These are phyloP conservation scores for Ichneumoninae sp. DNA, from an alignment of 2,888 invertebrate genomes.

Conservation along the genomic window DNA sequence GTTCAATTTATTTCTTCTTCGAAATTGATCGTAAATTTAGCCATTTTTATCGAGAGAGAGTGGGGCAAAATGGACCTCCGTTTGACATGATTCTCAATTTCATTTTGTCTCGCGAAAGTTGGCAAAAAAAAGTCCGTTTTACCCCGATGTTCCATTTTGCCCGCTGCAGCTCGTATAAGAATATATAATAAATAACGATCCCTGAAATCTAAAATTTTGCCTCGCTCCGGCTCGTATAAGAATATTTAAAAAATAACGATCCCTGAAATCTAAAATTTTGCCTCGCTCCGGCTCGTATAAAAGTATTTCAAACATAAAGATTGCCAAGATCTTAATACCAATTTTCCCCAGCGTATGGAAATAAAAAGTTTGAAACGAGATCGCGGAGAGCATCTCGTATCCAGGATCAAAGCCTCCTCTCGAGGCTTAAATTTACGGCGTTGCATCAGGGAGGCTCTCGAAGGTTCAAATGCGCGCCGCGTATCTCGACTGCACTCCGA, in stretches of 20 bases:
- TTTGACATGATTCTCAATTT: no score
- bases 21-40: no score
- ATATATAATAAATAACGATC: neutral
- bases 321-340: neutral
- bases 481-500: conserved; percentile 26
- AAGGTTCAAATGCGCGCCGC: conserved; percentile 74
- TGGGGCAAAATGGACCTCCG: no score
- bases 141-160: neutral
- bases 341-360: neutral
- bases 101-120: no score
- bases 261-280: neutral
- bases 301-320: neutral
- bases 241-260: neutral
- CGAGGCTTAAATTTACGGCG: conserved; percentile 75
- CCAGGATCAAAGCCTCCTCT: conserved; percentile 41
- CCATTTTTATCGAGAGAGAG: no score
- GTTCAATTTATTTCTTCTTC: neutral
- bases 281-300: neutral
- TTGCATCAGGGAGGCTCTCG: conserved; percentile 69
- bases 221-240: neutral
- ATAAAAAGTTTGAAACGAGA: conserved; percentile 27
- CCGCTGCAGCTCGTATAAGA: neutral
- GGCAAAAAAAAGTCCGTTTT: neutral
- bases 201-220: neutral
- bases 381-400: neutral